Percentiles rank a stretch among this genome's conserved stretches.
These are phyloP conservation scores for Margarornis squamiger DNA, from an alignment of 2,797 vertebrate genomes.

Conservation along the genomic window DNA sequence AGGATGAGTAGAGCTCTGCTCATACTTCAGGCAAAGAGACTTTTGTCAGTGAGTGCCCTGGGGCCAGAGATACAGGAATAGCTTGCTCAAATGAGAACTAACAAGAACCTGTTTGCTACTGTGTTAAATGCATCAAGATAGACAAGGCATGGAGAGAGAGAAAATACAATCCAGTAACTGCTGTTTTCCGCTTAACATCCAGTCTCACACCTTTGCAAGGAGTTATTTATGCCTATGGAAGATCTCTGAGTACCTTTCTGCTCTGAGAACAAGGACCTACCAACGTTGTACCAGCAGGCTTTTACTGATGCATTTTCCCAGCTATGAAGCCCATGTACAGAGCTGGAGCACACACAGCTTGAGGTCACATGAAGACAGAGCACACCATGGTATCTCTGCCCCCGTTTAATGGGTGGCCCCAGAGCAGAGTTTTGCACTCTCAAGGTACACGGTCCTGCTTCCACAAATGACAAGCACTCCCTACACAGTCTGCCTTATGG, in stretches of 20 bases:
- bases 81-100: background rate
- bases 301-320: background rate
- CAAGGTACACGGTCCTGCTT: accelerated
- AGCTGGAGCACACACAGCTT: background rate
- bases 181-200: background rate
- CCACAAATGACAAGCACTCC: background rate
- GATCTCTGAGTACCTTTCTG: background rate
- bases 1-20: background rate
- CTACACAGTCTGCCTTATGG: background rate
- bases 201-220: background rate
- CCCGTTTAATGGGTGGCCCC: accelerated
- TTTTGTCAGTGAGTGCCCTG: background rate
- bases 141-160: background rate
- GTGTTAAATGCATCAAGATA: background rate
- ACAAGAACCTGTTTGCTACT: background rate
- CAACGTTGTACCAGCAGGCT: accelerated
- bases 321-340: accelerated
- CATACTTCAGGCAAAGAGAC: background rate
- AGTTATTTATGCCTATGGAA: background rate
- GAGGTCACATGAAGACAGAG: background rate
- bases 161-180: background rate
- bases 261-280: background rate
- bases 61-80: background rate
- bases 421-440: background rate
- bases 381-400: accelerated